A percentile compares a stretch with the other conserved stretches of the same genome.
Conservation (phyloP, 2,888 invertebrate species). For the Trachelus tabidus region DNA sequence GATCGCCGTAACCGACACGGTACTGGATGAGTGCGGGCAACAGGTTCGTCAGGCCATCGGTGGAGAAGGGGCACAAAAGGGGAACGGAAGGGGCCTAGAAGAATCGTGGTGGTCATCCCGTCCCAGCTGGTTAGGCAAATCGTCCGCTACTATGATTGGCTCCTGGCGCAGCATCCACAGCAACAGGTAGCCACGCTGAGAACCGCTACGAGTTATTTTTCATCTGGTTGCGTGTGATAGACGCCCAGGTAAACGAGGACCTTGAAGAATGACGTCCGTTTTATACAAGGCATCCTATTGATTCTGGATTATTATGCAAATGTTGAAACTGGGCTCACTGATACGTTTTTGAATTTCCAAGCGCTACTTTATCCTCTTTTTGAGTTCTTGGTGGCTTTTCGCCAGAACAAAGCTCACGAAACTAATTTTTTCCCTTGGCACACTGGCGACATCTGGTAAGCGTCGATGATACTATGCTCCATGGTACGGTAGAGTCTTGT, state of each 20-base stretch:
- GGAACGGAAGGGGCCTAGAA: conserved; percentile 56
- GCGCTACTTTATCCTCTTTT: not conserved
- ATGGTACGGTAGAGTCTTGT: not conserved
- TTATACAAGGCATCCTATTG: not conserved
- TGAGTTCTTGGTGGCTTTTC: not conserved
- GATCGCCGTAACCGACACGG: conserved; percentile 23
- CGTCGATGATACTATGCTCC: not conserved
- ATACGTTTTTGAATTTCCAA: not conserved
- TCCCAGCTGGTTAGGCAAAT: conserved; percentile 38
- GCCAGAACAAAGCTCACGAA: not conserved
- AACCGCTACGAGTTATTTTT: not conserved
- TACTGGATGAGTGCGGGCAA: conserved; percentile 29
- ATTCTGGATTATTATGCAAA: not conserved
- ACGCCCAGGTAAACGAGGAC: not conserved
- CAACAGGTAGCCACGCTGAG: conserved; percentile 3
- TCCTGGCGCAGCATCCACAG: conserved; percentile 45
- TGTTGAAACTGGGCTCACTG: not conserved
- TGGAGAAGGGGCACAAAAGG: not conserved
- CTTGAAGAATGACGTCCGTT: not conserved
- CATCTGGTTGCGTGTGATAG: not conserved
- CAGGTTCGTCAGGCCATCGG: conserved; percentile 31
- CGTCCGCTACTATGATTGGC: conserved; percentile 40
- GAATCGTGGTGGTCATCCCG: conserved; percentile 31
- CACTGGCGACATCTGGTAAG: not conserved
- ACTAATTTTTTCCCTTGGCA: not conserved